These are phyloP conservation scores for Phoxinus dragarum DNA, from an alignment of 2,797 vertebrate genomes.

Conservation along the genomic window DNA sequence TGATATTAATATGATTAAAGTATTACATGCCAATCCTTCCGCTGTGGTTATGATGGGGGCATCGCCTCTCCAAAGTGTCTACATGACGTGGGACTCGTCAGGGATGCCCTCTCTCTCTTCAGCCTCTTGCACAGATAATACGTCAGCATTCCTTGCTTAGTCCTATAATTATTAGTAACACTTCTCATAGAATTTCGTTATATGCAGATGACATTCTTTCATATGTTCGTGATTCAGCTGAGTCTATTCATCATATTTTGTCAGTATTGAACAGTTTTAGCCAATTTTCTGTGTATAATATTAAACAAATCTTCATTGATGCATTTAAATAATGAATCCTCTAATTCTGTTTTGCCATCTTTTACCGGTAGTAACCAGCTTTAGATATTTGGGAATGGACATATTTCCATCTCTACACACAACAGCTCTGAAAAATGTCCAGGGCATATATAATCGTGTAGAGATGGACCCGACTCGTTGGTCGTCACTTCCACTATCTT, in stretches of 20 bases:
- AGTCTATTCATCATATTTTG: neutral
- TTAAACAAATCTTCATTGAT: slow-evolving; percentile 14
- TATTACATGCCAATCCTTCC: too few species aligned
- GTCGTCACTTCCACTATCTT: neutral
- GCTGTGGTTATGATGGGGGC: too few species aligned
- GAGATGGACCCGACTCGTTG: neutral
- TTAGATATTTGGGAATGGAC: slow-evolving; percentile 9
- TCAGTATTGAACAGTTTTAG: neutral
- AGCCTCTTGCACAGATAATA: slow-evolving; percentile 31
- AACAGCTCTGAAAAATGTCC: neutral
- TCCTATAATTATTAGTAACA: neutral
- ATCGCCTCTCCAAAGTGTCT: too few species aligned
- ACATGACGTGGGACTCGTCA: too few species aligned
- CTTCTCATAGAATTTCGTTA: too few species aligned
- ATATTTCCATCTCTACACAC: neutral
- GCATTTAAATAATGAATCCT: neutral
- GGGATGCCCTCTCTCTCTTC: too few species aligned
- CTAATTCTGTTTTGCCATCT: neutral
- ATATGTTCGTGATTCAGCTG: neutral
- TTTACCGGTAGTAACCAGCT: neutral
- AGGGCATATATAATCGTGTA: neutral
- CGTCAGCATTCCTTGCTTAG: neutral
- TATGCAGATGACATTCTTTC: too few species aligned
- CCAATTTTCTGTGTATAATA: slow-evolving; percentile 32
- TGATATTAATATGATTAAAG: too few species aligned